A percentile compares a stretch with the other conserved stretches of the same genome.
phyloP scores from a whole-genome alignment of 1,140 invertebrate genomes.

The Zaprionus vittiger region DNA sequence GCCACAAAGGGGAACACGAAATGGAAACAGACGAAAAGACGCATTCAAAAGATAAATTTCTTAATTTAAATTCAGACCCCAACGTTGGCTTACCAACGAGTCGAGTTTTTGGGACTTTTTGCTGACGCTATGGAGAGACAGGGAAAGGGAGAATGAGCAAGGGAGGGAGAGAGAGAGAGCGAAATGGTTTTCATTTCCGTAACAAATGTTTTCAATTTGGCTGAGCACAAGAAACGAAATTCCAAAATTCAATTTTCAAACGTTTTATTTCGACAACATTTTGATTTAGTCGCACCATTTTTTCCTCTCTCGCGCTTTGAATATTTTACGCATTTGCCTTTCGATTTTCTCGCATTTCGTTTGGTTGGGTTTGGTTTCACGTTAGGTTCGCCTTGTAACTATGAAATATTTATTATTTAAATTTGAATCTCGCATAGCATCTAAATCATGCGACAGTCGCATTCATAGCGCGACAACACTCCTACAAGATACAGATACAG shows the following conservation, averaged over 20 bases:
- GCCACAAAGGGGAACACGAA: conserved; percentile 48
- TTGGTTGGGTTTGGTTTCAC: conserved; percentile 17
- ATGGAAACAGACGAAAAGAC: conserved; percentile 31
- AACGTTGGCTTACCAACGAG: conserved; percentile 44
- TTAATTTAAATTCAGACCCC: conserved; percentile 80
- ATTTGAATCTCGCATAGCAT: conserved; percentile 65
- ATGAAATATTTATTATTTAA: conserved; percentile 82
- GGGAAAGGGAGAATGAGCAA: background rate
- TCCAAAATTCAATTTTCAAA: conserved; percentile 78
- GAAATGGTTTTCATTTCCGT: conserved; percentile 74
- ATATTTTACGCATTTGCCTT: conserved; percentile 72
- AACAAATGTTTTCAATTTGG: conserved; percentile 81
- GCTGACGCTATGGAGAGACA: conserved; percentile 30
- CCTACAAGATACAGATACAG: conserved; percentile 53
- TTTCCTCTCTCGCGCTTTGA: conserved; percentile 48
- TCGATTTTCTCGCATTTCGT: conserved; percentile 64
- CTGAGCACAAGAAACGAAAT: conserved; percentile 20
- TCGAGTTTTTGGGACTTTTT: conserved; percentile 43
- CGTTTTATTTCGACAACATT: conserved; percentile 79
- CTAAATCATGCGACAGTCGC: conserved; percentile 77
- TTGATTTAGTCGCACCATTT: conserved; percentile 74
- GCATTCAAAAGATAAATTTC: conserved; percentile 80
- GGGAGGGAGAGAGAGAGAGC: background rate
- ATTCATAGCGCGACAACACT: conserved; percentile 54
- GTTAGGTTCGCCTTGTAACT: conserved; percentile 40